phyloP scores from a whole-genome alignment of 2,113 vertebrate genomes.

The Paratilapia polleni region DNA sequence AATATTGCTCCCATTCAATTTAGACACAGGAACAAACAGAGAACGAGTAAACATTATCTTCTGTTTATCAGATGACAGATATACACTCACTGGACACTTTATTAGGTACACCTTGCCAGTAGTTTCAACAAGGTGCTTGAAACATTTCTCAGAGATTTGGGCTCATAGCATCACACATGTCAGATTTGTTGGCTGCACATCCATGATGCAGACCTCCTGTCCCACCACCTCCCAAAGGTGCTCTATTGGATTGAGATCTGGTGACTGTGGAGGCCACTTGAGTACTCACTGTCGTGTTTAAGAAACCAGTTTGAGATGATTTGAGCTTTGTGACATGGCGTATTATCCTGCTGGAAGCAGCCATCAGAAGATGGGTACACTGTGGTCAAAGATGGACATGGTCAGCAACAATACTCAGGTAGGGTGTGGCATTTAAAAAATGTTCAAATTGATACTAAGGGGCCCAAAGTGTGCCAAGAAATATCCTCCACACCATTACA shows the following conservation, averaged over 20 bases:
- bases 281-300: not conserved
- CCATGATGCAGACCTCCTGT: not conserved
- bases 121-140: not conserved
- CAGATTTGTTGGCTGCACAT: not conserved
- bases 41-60: not conserved
- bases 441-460: too few relatives aligned
- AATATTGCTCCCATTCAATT: not conserved
- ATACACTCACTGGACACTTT: not conserved
- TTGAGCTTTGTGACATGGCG: not conserved
- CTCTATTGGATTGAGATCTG: too few relatives aligned
- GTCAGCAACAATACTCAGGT: not conserved
- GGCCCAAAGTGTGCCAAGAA: too few relatives aligned
- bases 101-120: too few relatives aligned
- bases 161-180: not conserved
- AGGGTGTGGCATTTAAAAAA: too few relatives aligned
- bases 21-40: not conserved
- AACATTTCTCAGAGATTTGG: not conserved
- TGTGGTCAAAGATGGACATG: not conserved
- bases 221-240: too few relatives aligned
- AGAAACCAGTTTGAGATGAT: not conserved
- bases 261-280: too few relatives aligned
- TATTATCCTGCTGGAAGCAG: too few relatives aligned
- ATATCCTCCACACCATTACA: not conserved
- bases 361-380: too few relatives aligned
- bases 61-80: slow-evolving; percentile 21